Conservation (phyloP, 2,797 vertebrate genomes). For the Crenuchus spilurus region DNA sequence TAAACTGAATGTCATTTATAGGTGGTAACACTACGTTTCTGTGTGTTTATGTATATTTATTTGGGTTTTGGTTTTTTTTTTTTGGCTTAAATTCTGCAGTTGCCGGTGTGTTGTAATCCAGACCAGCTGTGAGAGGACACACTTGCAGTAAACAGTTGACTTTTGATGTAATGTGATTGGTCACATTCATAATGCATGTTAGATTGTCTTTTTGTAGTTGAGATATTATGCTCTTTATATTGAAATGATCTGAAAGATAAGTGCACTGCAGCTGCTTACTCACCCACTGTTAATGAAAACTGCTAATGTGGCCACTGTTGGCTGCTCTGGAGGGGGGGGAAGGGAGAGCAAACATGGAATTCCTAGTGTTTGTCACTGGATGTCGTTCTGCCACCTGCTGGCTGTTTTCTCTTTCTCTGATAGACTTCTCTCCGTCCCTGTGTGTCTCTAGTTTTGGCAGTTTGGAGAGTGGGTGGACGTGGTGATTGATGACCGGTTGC, state of each 20-base stretch:
- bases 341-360: background rate
- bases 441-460: constrained; percentile 90
- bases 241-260: background rate
- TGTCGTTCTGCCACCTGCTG: constrained; percentile 27
- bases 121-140: too few relatives aligned
- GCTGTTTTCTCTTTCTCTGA: background rate
- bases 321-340: background rate
- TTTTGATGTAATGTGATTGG: too few relatives aligned
- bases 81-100: too few relatives aligned
- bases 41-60: too few relatives aligned
- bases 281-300: background rate
- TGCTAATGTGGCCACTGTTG: background rate
- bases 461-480: constrained; percentile 95
- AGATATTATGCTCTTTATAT: too few relatives aligned
- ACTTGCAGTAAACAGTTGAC: too few relatives aligned
- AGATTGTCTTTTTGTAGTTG: too few relatives aligned
- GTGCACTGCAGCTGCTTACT: background rate
- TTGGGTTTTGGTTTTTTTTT: too few relatives aligned
- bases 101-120: too few relatives aligned
- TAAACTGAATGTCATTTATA: too few relatives aligned
- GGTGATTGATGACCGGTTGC: constrained; percentile 91
- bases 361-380: background rate
- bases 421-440: background rate
- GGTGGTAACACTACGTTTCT: too few relatives aligned
- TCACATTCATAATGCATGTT: too few relatives aligned